Percentiles rank a stretch among this genome's conserved stretches.
Evolutionary conservation across 2,113 vertebrate species (phyloP).

Genomic region (Petroica traversi): DNA sequence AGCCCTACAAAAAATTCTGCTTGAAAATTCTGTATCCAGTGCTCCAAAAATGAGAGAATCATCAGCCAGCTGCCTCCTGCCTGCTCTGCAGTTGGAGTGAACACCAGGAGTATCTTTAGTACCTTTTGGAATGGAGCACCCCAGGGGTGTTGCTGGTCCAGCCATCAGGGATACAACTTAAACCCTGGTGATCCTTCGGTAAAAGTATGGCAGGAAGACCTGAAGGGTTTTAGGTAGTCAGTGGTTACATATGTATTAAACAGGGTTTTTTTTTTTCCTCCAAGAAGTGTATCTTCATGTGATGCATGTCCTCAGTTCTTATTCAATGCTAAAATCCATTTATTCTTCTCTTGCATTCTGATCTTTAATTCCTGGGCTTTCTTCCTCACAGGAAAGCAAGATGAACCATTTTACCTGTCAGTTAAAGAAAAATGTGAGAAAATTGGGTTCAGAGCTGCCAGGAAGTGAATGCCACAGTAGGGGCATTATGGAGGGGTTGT

Average conservation of each 20-base stretch:
- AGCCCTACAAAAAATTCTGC: not conserved
- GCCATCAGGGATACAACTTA: not conserved
- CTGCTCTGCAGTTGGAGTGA: not conserved
- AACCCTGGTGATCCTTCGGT: not conserved
- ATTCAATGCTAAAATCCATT: not conserved
- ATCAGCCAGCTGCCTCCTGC: not conserved
- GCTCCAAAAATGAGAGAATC: not conserved
- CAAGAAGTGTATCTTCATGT: not conserved
- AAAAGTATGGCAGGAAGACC: not conserved
- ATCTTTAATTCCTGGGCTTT: not conserved
- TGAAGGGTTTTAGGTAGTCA: not conserved
- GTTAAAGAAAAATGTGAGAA: not conserved
- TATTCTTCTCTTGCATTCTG: not conserved
- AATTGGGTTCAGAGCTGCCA: not conserved
- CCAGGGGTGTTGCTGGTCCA: not conserved
- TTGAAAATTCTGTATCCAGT: not conserved
- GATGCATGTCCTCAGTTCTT: not conserved
- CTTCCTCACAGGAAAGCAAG: not conserved
- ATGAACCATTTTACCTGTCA: not conserved
- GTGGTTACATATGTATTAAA: not conserved
- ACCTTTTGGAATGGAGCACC: not conserved
- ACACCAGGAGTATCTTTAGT: accelerated
- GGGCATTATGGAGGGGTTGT: not conserved
- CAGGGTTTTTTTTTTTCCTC: not conserved
- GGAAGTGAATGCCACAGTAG: not conserved